Percentiles rank a stretch among this genome's conserved stretches.
Conservation (phyloP, 1,140 invertebrate genomes). For the Aethina tumida region DNA sequence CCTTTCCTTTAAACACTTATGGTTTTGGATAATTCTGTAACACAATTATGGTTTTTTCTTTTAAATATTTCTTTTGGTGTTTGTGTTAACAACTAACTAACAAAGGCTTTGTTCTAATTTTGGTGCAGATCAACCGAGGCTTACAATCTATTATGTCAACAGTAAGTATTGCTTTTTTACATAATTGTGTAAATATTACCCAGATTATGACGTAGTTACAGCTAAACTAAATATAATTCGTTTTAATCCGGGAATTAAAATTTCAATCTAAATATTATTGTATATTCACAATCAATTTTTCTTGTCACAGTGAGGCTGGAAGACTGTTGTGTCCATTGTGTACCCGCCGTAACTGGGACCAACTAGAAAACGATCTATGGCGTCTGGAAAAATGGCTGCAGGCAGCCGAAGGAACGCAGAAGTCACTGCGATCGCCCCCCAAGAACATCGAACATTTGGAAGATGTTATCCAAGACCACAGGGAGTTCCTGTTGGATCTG, state of each 20-base stretch:
- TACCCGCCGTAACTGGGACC: conserved; percentile 77
- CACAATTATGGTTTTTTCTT: not conserved
- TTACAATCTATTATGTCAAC: conserved; percentile 55
- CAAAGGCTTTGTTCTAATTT: conserved; percentile 27
- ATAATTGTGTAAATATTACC: conserved; percentile 1
- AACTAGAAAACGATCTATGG: conserved; percentile 82
- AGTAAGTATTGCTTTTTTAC: conserved; percentile 45
- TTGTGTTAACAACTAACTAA: conserved; percentile 26
- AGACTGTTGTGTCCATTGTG: conserved; percentile 70
- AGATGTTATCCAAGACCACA: conserved; percentile 67
- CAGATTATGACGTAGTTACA: not conserved
- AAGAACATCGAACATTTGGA: conserved; percentile 73
- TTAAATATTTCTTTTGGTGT: conserved; percentile 8
- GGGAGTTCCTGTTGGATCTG: conserved; percentile 77
- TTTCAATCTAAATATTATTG: conserved; percentile 3
- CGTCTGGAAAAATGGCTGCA: conserved; percentile 82
- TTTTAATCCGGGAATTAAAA: conserved; percentile 3
- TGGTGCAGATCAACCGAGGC: conserved; percentile 48
- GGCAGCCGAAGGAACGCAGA: conserved; percentile 74
- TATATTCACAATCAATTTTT: not conserved
- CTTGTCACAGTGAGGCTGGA: conserved; percentile 52
- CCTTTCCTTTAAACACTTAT: not conserved
- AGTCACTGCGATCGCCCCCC: conserved; percentile 54
- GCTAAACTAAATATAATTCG: conserved; percentile 2
- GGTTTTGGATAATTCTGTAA: not conserved